Base-by-base conservation (phyloP, 2,888 invertebrate species). In the Chironomus riparius region DNA sequence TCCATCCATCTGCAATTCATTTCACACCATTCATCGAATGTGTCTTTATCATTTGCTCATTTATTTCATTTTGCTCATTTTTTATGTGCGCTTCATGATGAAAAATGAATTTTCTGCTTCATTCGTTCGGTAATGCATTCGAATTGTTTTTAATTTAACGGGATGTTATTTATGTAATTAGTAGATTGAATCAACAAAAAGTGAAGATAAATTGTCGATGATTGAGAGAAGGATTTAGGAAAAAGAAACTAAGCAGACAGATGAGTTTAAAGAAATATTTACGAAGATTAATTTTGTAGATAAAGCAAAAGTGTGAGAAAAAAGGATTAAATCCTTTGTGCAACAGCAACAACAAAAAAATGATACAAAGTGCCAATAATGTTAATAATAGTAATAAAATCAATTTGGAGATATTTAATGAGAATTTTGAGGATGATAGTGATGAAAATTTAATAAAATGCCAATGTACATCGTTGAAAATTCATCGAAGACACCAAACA, bases 311-410 rank as follows among this genome's bases (percentile, higher is more conserved):
- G 7, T 38, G 38, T 38, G 21, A 24, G 13, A 24, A 6, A 65
- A n/a, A 24, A 3, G 65, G 21, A 65, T 65, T 24, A 38, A 38
- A 38, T 10, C 38, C 38, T 38, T 38, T 38, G 38, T 65, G 65
- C 21, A 65, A 65, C 24, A 24, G 15, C 10, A 38, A 10, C 22
- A 65, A 56, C 56, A 56, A 56, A 13, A 65, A 65, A 65, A 74
- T 74, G 74, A 13, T 47, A 47, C 22, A 38, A 68, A 74, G 74
- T 74, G 74, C 74, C 74, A 74, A 68, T 62, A 65, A 24, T 15
- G 22, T 62, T 5, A 74, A 47, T 65, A 24, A 13, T 21, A 22
- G 21, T 21, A 24, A 24, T 22, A 24, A 65, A 15, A 56, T 56
- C 56, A 56, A 56, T 56, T 56, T 56, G 18, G 65, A 24, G 24